Conservation (phyloP, 2,113 vertebrate species). For the Ranitomeya imitator region DNA sequence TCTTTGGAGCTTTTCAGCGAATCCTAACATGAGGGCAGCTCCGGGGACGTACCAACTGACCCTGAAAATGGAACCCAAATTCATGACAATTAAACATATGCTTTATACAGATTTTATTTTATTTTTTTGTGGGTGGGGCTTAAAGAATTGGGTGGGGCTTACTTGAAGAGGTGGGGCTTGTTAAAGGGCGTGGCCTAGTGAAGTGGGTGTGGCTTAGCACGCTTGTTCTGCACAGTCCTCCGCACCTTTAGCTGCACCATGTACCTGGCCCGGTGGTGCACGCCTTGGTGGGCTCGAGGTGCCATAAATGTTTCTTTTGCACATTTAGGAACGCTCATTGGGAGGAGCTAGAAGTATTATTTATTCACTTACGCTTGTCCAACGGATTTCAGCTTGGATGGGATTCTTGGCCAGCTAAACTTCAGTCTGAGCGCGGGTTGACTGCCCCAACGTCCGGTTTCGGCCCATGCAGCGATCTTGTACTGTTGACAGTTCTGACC, state of each 20-base stretch:
- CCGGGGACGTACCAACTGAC: conserved; percentile 63
- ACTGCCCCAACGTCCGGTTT: conserved; percentile 71
- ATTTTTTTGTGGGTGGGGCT: not conserved
- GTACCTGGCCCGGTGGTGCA: too few relatives aligned
- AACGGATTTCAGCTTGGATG: conserved; percentile 60
- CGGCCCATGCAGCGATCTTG: conserved; percentile 63
- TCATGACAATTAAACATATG: conserved; percentile 38
- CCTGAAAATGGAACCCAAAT: conserved; percentile 64
- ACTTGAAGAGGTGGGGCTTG: not conserved
- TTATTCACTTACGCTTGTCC: conserved; percentile 68
- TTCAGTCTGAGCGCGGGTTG: conserved; percentile 73
- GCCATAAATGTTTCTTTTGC: not conserved
- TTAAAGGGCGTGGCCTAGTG: too few relatives aligned
- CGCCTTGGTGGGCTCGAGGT: not conserved
- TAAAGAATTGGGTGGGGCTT: not conserved
- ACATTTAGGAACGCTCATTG: not conserved
- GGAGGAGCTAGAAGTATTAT: not conserved
- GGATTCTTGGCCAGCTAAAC: conserved; percentile 68
- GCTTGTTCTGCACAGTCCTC: too few relatives aligned
- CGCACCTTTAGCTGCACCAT: too few relatives aligned
- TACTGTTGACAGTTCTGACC: conserved; percentile 74
- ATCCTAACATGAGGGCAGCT: conserved; percentile 61
- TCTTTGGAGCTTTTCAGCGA: conserved; percentile 62
- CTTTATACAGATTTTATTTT: not conserved
- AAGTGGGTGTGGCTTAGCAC: too few relatives aligned